A percentile compares a stretch with the other conserved stretches of the same genome.
These are phyloP conservation scores for Thamnophis elegans DNA, from an alignment of 2,797 vertebrate species.

Conservation along the genomic window DNA sequence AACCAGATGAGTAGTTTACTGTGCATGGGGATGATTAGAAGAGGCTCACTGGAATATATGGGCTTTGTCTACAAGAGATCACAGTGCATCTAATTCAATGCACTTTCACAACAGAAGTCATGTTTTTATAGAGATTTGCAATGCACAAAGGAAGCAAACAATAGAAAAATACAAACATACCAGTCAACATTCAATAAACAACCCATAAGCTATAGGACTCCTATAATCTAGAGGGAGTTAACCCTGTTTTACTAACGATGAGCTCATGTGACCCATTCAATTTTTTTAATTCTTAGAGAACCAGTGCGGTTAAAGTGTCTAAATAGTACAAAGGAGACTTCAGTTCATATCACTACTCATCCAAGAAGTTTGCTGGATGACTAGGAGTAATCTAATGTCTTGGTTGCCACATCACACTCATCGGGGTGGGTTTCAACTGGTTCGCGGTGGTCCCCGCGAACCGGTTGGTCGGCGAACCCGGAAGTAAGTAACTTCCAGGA, in stretches of 20 bases:
- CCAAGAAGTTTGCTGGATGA: background rate
- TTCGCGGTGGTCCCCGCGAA: too few relatives aligned
- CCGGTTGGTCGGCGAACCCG: too few relatives aligned
- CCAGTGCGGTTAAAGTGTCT: background rate
- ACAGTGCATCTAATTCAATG: background rate
- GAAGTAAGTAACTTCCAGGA: too few relatives aligned
- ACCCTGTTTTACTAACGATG: background rate
- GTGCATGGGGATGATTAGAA: background rate
- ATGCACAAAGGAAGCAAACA: background rate
- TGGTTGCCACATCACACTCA: background rate
- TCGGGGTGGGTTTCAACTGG: too few relatives aligned
- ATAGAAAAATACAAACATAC: background rate
- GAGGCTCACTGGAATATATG: background rate
- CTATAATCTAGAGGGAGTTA: background rate
- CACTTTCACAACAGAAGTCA: background rate
- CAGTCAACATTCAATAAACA: background rate
- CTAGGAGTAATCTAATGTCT: background rate
- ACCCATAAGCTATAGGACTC: background rate
- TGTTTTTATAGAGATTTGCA: background rate
- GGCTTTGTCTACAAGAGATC: background rate
- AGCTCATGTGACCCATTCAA: background rate
- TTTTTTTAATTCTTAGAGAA: background rate
- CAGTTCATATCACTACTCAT: background rate
- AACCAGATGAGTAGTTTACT: slow-evolving; percentile 1
- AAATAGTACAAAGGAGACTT: background rate